A percentile compares a stretch with the other conserved stretches of the same genome.
phyloP scores from a whole-genome alignment of 1,140 invertebrate genomes.

The Subanguina moxae region DNA sequence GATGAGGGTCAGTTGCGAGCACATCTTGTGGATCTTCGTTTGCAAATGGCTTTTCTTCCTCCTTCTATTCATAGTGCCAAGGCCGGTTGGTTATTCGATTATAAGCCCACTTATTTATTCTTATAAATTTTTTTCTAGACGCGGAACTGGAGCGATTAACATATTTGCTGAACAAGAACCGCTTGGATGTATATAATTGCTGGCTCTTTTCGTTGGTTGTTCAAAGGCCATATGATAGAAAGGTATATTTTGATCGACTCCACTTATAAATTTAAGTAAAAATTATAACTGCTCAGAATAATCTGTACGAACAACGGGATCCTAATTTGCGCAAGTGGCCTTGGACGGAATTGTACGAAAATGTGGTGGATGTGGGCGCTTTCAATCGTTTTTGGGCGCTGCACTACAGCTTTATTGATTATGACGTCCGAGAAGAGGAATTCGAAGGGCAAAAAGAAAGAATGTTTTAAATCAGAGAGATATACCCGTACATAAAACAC shows the following conservation, averaged over 20 bases:
- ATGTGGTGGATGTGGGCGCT: slow-evolving; percentile 48
- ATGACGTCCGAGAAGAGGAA: slow-evolving; percentile 38
- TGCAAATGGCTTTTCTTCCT: slow-evolving; percentile 2
- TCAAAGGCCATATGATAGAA: slow-evolving; percentile 34
- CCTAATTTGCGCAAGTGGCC: slow-evolving; percentile 45
- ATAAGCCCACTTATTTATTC: background rate
- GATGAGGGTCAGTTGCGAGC: background rate
- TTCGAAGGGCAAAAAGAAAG: no score
- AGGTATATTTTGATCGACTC: slow-evolving; percentile 32
- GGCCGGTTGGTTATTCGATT: background rate
- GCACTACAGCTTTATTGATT: slow-evolving; percentile 44
- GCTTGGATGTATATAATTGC: slow-evolving; percentile 47
- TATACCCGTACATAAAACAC: no score
- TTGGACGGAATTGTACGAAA: slow-evolving; percentile 36
- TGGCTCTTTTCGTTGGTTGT: slow-evolving; percentile 46
- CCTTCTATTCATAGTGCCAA: background rate
- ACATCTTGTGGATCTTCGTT: background rate
- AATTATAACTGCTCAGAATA: slow-evolving; percentile 22
- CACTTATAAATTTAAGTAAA: background rate
- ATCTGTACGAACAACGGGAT: slow-evolving; percentile 43
- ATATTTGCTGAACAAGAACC: slow-evolving; percentile 38
- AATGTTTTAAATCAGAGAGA: no score
- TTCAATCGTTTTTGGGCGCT: slow-evolving; percentile 39
- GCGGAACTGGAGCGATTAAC: slow-evolving; percentile 29
- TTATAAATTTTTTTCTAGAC: slow-evolving; percentile 15